Percentiles rank a stretch among this genome's conserved stretches.
phyloP scores from a whole-genome alignment of 2,888 invertebrate species.

The Temnothorax rugatulus region DNA sequence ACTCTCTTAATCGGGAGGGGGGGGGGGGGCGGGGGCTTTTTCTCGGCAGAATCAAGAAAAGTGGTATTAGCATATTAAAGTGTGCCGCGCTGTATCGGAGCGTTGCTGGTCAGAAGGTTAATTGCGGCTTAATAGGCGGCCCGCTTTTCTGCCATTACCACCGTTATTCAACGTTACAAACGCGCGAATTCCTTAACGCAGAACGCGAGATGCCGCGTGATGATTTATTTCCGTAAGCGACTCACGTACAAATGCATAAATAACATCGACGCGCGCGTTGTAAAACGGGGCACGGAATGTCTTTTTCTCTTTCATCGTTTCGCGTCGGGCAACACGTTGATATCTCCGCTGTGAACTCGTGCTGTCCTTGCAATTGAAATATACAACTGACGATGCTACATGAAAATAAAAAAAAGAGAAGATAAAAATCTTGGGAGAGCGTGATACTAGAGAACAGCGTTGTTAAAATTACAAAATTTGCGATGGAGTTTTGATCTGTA shows the following conservation, averaged over 20 bases:
- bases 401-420: neutral
- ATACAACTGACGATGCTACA: slow-evolving; percentile 1
- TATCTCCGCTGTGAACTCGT: neutral
- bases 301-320: slow-evolving; percentile 22
- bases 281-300: slow-evolving; percentile 13
- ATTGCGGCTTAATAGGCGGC: slow-evolving; percentile 47
- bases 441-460: too few relatives aligned
- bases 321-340: neutral
- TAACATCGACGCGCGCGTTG: slow-evolving; percentile 1
- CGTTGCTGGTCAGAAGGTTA: slow-evolving; percentile 36
- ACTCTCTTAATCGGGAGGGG: neutral
- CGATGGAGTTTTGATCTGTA: neutral
- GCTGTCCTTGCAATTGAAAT: slow-evolving; percentile 11
- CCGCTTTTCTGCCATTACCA: slow-evolving; percentile 22
- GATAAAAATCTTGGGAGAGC: neutral
- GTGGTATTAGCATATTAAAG: slow-evolving; percentile 47
- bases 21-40: neutral
- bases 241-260: slow-evolving; percentile 31
- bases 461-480: neutral
- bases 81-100: slow-evolving; percentile 16
- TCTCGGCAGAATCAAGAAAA: neutral
- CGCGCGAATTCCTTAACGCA: slow-evolving; percentile 32
- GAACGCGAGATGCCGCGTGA: slow-evolving; percentile 26
- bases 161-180: slow-evolving; percentile 32
- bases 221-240: slow-evolving; percentile 28